Percentiles rank a stretch among this genome's conserved stretches.
Evolutionary conservation across 2,888 invertebrate species (phyloP).

Genomic region (Disparrhopalites patrizii): DNA sequence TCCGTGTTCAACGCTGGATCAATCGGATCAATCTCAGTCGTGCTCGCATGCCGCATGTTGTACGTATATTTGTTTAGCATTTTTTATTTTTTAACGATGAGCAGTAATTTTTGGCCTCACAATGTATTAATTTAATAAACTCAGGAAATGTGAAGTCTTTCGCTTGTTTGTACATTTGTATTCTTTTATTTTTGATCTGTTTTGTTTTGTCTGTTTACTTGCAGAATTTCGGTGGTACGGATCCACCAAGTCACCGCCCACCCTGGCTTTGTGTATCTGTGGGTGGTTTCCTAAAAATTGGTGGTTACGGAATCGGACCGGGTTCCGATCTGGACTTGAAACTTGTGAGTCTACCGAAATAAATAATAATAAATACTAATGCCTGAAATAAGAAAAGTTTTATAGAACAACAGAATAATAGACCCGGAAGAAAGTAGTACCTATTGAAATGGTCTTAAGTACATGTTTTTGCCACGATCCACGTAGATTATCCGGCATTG

Average conservation of each 20-base stretch:
- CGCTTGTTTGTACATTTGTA: background rate
- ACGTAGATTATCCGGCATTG: background rate
- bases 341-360: no score
- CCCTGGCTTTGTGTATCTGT: slow-evolving; percentile 56
- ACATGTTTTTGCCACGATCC: no score
- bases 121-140: no score
- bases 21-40: slow-evolving; percentile 63
- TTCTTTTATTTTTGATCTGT: background rate
- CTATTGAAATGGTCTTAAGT: background rate
- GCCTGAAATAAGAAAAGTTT: background rate
- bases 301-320: background rate
- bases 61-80: background rate
- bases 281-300: slow-evolving; percentile 38
- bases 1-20: slow-evolving; percentile 51
- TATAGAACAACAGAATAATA: background rate
- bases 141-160: no score
- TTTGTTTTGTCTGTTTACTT: slow-evolving; percentile 30
- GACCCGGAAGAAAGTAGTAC: no score
- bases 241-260: slow-evolving; percentile 56
- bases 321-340: background rate
- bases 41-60: slow-evolving; percentile 52
- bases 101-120: background rate
- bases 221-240: slow-evolving; percentile 54
- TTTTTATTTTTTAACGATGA: background rate
- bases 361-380: background rate